Conservation (phyloP, 2,113 vertebrate species). For the Tylochromis polylepis region DNA sequence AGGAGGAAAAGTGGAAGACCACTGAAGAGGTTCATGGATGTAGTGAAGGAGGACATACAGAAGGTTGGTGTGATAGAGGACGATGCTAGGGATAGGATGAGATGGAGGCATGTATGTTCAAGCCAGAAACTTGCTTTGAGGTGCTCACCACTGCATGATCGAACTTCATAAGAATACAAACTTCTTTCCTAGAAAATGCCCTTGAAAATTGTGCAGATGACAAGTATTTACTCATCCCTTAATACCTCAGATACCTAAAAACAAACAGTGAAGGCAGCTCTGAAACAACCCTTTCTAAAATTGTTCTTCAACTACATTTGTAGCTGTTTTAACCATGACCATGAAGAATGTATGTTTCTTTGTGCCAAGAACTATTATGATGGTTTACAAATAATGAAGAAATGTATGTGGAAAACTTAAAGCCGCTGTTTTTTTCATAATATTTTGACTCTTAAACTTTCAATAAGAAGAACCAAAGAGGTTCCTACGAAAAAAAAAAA, state of each 20-base stretch:
- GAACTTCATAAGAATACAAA: background rate
- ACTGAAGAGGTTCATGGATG: rapidly evolving
- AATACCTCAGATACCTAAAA: background rate
- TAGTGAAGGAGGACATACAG: background rate
- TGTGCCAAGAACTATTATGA: background rate
- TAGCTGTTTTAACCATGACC: background rate
- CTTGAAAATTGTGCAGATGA: background rate
- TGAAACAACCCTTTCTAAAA: rapidly evolving
- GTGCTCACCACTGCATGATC: background rate
- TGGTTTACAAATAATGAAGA: background rate
- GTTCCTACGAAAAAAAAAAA: background rate
- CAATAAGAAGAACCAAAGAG: background rate
- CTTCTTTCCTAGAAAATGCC: background rate
- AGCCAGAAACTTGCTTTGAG: background rate
- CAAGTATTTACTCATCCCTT: background rate
- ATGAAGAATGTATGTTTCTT: background rate
- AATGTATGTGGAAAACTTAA: background rate
- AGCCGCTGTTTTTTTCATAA: background rate
- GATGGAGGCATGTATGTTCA: background rate
- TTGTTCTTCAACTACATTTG: background rate
- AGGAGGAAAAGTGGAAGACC: background rate
- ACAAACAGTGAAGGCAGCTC: background rate
- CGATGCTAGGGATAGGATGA: background rate
- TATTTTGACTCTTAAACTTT: background rate
- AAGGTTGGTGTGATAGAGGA: background rate